Base-by-base conservation (phyloP, 2,888 invertebrate genomes). In the Invenusta paracnida region DNA sequence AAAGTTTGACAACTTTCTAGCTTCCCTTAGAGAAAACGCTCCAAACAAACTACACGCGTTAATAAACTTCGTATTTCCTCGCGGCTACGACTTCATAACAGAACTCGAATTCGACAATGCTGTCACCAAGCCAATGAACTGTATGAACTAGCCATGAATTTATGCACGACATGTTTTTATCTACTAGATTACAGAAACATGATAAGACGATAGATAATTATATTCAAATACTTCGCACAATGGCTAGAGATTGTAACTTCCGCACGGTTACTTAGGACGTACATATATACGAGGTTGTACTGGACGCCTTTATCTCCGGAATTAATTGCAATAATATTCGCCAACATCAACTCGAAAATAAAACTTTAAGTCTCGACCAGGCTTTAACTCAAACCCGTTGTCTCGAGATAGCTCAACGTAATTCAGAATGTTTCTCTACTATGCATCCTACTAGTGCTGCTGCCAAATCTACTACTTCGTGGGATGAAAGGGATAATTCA, bases 91-190 rank as follows among this genome's bases (percentile, higher is more conserved):
- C 17, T 48, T 48, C 48, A 48, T 48, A 11, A 17, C 48, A 17
- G 48, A 48, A 5, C n/a, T n/a, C 82, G 23, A 82, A 29, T 84
- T 83, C 67, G 84, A 30, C 66, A 81, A 2, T 2, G 84, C 84
- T 11, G 81, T 84, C n/a, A 81, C 2, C 2, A n/a, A n/a, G n/a
- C n/a, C n/a, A n/a, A n/a, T n/a, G n/a, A n/a, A n/a, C n/a, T 66
- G 84, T 11, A 11, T 83, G 81, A 84, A 82, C 84, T 2, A 84
- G 5, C 17, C 82, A 84, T 66, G 84, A 84, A 84, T 84, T 5
- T 84, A 83, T 5, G 67, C 84, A 30, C 84, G 84, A 28, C 66
- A 84, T 25, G 28, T n/a, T 1, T 67, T n/a, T 84, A 23, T 1
- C 82, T 28, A 84, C 84, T 2, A 82, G 81, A 29, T 2, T 5